Base-by-base conservation (phyloP, 92 coral and sea anemone species). In the Epizoanthus scotinus region DNA sequence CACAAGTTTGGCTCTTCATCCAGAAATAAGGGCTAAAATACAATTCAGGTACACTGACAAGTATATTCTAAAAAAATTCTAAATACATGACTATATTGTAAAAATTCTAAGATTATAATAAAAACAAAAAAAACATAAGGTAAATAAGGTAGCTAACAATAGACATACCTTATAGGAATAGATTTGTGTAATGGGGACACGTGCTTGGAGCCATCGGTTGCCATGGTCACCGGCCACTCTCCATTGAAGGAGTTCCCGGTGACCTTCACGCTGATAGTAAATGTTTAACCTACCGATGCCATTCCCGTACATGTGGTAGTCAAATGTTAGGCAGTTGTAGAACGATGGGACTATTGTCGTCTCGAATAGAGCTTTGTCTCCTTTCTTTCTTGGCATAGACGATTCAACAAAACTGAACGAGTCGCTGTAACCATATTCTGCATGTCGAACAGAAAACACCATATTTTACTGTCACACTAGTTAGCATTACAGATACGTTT, bases 251-350 rank as follows among this genome's bases (percentile, higher is more conserved):
- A 31, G 8, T 79, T 85, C 77, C 10, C 62, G 67, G 24, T 59
- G 67, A 69, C 60, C 71, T 8, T 63, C 21, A 8, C 42, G 62
- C 53, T 60, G 70, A 18, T 70, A 36, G 69, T 79, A 86, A 47
- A 93, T 89, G 63, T 88, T 93, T 0, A 93, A 70, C 25, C 98
- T 70, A 0, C 98, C 98, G 28, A 85, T 82, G 25, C 83, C 82
- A 9, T 61, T 58, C 40, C 98, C 98, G 61, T 88, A 28, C 83
- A 93, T 73, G 63, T 58, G 62, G 82, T 91, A 93, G 73, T 79
- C 27, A 73, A 93, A 93, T 12, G 67, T 42, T 1, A 93, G 83
- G 65, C 98, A 93, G 20, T 86, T 86, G 84, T 69, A 73, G 28
- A 63, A 61, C 7, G 84, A 77, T 53, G 87, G 86, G 9, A 68